Percentiles rank a stretch among this genome's conserved stretches.
These are phyloP conservation scores for Dendronephthya gigantea DNA, from an alignment of 64 coral and sea anemone genomes.

Conservation along the genomic window DNA sequence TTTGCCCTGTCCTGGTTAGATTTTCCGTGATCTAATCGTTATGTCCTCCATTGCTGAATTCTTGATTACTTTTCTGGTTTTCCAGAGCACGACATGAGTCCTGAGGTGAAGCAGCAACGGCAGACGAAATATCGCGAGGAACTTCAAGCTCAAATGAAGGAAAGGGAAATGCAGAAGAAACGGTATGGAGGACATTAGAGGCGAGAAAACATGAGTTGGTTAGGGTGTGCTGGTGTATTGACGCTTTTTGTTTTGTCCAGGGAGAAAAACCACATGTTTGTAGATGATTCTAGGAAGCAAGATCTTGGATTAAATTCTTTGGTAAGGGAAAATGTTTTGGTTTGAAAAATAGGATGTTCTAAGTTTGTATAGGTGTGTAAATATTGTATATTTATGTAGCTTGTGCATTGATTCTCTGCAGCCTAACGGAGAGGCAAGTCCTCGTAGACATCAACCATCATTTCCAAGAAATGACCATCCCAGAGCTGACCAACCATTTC, in stretches of 20 bases:
- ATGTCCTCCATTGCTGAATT: no score
- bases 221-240: no score
- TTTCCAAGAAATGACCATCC: neutral
- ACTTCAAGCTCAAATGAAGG: constrained; percentile 6
- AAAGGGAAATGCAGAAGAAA: constrained; percentile 9
- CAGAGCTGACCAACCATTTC: neutral
- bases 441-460: neutral
- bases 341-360: neutral
- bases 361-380: no score
- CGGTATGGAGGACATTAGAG: no score
- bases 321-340: neutral
- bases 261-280: neutral
- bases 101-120: neutral
- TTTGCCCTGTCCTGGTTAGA: no score
- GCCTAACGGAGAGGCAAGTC: neutral
- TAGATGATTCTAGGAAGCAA: neutral
- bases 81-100: neutral
- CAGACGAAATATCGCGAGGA: constrained; percentile 2
- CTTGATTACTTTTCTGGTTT: no score
- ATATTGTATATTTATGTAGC: neutral
- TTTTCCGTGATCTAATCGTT: no score
- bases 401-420: neutral
- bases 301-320: neutral
- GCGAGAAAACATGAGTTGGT: no score
- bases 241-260: neutral